These are phyloP conservation scores for Atherinomorus stipes DNA, from an alignment of 2,113 vertebrate species.

Conservation along the genomic window DNA sequence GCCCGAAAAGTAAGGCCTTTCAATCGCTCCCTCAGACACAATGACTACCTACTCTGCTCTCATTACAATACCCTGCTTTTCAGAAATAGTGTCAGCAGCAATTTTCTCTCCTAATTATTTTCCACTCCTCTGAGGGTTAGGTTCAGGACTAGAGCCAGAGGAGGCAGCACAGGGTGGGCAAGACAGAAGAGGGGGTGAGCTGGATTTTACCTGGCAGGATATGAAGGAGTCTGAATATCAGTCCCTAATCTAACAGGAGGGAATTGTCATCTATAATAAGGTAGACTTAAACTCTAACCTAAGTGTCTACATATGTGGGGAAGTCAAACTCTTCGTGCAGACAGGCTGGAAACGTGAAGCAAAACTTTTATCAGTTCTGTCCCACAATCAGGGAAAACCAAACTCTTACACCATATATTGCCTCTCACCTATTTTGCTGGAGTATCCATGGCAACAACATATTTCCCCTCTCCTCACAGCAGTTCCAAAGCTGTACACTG, in stretches of 20 bases:
- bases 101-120: conserved; percentile 88
- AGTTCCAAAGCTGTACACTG: conserved; percentile 61
- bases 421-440: conserved; percentile 56
- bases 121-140: conserved; percentile 81
- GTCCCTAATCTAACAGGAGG: conserved; percentile 52
- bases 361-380: conserved; percentile 36
- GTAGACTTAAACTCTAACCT: conserved; percentile 22
- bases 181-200: conserved; percentile 54
- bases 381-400: conserved; percentile 23
- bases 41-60: conserved; percentile 85
- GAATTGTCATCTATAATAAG: conserved; percentile 36
- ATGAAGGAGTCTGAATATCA: conserved; percentile 49
- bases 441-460: conserved; percentile 75
- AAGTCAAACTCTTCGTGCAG: not conserved
- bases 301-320: not conserved
- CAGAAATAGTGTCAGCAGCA: conserved; percentile 86
- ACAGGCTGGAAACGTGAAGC: not conserved
- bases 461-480: conserved; percentile 45
- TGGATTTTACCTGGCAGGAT: conserved; percentile 61
- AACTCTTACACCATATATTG: conserved; percentile 46
- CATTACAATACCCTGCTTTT: conserved; percentile 86
- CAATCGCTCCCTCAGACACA: conserved; percentile 76
- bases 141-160: conserved; percentile 83
- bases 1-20: conserved; percentile 71
- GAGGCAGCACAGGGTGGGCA: conserved; percentile 62